A percentile compares a stretch with the other conserved stretches of the same genome.
Conservation (phyloP, 2,113 vertebrate genomes). For the Passer montanus region DNA sequence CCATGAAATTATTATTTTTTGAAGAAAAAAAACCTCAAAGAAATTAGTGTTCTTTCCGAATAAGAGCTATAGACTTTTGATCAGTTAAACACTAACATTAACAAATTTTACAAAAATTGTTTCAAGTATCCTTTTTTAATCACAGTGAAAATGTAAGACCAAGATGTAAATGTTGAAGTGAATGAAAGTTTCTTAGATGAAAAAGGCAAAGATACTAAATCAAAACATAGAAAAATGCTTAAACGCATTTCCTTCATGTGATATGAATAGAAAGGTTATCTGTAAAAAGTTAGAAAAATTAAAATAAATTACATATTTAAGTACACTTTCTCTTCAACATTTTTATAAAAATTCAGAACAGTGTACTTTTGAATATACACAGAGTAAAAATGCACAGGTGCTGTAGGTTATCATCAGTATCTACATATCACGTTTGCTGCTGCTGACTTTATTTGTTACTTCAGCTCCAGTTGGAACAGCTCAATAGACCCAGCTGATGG, state of each 20-base stretch:
- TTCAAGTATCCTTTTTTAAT: constrained; percentile 82
- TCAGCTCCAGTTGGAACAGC: background rate
- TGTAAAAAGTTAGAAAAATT: constrained; percentile 94
- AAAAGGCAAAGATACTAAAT: constrained; percentile 81
- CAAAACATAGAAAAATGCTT: constrained; percentile 85
- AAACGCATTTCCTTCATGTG: constrained; percentile 85
- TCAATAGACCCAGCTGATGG: constrained; percentile 98
- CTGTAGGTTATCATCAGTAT: constrained; percentile 22
- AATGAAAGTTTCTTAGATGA: constrained; percentile 75
- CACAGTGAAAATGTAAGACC: constrained; percentile 86
- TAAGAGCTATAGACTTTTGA: constrained; percentile 56
- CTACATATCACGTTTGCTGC: constrained; percentile 40
- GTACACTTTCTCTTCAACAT: constrained; percentile 91
- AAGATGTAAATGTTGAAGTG: constrained; percentile 63
- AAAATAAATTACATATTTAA: constrained; percentile 95
- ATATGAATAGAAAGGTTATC: constrained; percentile 91
- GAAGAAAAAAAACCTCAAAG: background rate
- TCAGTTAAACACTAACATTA: constrained; percentile 65
- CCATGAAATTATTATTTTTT: constrained; percentile 12
- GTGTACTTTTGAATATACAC: constrained; percentile 78
- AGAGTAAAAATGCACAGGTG: constrained; percentile 73
- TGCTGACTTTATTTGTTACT: constrained; percentile 33
- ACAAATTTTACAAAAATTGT: constrained; percentile 77
- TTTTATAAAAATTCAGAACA: constrained; percentile 90
- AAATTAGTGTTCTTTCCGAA: constrained; percentile 50